Evolutionary conservation across 2,113 vertebrate genomes (phyloP).

Genomic region (Zapus hudsonius): DNA sequence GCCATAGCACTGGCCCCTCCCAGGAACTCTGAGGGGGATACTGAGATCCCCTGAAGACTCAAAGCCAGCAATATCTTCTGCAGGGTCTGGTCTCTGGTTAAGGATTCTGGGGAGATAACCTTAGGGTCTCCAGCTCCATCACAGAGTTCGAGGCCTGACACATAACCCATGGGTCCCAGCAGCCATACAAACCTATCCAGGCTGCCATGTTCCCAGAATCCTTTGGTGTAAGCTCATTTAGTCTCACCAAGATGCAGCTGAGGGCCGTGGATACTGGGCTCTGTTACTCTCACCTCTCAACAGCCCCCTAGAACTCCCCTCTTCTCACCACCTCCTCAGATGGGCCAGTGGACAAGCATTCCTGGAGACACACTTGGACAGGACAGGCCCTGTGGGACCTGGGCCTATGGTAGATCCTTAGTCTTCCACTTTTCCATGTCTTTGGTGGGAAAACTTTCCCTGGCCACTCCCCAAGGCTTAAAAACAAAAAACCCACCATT

Average conservation of each 20-base stretch:
- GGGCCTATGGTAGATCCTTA: neutral
- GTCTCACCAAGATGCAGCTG: neutral
- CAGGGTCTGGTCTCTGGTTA: neutral
- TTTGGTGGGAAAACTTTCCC: no score
- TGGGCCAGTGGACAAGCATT: neutral
- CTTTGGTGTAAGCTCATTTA: neutral
- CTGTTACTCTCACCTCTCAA: neutral
- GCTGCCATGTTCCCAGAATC: neutral
- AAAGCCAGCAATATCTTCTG: neutral
- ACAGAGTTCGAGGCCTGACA: no score
- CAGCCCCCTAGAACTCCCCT: neutral
- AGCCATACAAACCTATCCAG: no score
- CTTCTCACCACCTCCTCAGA: neutral
- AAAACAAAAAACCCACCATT: no score
- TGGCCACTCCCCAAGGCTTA: no score
- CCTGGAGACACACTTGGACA: neutral
- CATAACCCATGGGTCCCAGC: no score
- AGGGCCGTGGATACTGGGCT: neutral
- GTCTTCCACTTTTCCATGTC: no score
- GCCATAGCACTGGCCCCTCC: neutral
- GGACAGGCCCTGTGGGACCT: neutral
- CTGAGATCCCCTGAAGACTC: neutral
- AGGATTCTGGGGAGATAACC: no score
- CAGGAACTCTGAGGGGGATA: neutral
- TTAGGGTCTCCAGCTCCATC: no score